phyloP scores from a whole-genome alignment of 1,140 invertebrate species.

The Halesus radiatus region DNA sequence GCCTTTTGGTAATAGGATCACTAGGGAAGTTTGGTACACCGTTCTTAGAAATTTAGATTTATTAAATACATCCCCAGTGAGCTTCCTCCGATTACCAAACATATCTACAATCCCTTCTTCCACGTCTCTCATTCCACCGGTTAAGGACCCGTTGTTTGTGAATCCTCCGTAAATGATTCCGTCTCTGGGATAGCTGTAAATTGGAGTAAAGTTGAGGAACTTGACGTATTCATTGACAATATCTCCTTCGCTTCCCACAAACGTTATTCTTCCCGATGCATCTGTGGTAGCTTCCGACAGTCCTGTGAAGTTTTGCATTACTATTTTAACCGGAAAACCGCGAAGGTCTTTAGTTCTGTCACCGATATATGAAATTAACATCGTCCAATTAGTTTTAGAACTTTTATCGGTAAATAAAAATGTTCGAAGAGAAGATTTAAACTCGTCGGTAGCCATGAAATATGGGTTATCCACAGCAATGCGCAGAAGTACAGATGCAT shows the following conservation, averaged over 20 bases:
- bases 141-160: slow-evolving; percentile 17
- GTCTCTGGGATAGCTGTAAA: slow-evolving; percentile 34
- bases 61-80: background rate
- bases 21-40: slow-evolving; percentile 23
- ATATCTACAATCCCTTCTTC: slow-evolving; percentile 42
- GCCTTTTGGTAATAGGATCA: slow-evolving; percentile 41
- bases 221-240: slow-evolving; percentile 43
- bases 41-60: slow-evolving; percentile 40
- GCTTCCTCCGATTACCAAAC: slow-evolving; percentile 43
- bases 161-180: slow-evolving; percentile 16
- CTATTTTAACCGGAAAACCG: slow-evolving; percentile 43
- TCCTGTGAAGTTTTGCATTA: slow-evolving; percentile 39
- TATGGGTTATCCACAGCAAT: slow-evolving; percentile 5
- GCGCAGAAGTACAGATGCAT: background rate
- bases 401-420: background rate
- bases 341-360: slow-evolving; percentile 34
- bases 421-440: background rate
- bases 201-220: slow-evolving; percentile 47
- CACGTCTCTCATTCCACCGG: slow-evolving; percentile 25
- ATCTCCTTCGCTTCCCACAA: slow-evolving; percentile 34
- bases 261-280: slow-evolving; percentile 30
- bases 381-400: background rate
- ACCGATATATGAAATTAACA: background rate
- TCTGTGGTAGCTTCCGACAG: slow-evolving; percentile 32
- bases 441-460: background rate